phyloP scores from a whole-genome alignment of 2,888 invertebrate genomes.

The Gortyna flavago region DNA sequence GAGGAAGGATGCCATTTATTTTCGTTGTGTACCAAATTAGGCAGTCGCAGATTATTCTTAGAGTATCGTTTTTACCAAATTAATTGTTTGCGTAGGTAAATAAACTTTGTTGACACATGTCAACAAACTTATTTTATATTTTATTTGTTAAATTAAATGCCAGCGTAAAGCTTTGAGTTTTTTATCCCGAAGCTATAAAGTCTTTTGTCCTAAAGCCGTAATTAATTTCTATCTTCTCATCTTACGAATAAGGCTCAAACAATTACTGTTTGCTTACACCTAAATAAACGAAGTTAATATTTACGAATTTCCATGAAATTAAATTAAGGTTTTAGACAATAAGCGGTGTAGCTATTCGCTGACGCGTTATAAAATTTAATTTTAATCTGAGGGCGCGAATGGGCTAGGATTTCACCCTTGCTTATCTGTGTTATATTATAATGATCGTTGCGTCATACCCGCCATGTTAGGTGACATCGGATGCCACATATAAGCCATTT shows the following conservation, averaged over 20 bases:
- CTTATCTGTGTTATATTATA: constrained; percentile 78
- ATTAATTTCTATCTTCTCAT: constrained; percentile 60
- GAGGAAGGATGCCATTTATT: constrained; percentile 25
- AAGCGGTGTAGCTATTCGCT: constrained; percentile 78
- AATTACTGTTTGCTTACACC: constrained; percentile 64
- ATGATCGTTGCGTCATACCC: constrained; percentile 74
- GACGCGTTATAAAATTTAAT: constrained; percentile 88
- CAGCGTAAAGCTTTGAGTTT: constrained; percentile 6
- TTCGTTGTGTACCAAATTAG: constrained; percentile 17
- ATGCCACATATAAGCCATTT: constrained; percentile 67
- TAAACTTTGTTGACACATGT: background rate
- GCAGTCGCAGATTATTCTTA: background rate
- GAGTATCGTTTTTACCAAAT: constrained; percentile 7
- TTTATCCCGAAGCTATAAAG: constrained; percentile 33
- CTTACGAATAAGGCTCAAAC: constrained; percentile 58
- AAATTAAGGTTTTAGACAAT: constrained; percentile 84
- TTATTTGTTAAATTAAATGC: constrained; percentile 10
- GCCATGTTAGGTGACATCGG: constrained; percentile 66
- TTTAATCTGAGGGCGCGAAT: constrained; percentile 86
- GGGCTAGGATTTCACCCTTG: constrained; percentile 87
- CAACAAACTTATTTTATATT: constrained; percentile 14
- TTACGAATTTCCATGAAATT: constrained; percentile 81
- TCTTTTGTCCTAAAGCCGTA: constrained; percentile 40
- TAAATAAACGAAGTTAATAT: constrained; percentile 75
- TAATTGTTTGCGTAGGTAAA: constrained; percentile 12